Evolutionary conservation across 2,888 invertebrate genomes (phyloP).

Genomic region (Hypsopygia costalis): DNA sequence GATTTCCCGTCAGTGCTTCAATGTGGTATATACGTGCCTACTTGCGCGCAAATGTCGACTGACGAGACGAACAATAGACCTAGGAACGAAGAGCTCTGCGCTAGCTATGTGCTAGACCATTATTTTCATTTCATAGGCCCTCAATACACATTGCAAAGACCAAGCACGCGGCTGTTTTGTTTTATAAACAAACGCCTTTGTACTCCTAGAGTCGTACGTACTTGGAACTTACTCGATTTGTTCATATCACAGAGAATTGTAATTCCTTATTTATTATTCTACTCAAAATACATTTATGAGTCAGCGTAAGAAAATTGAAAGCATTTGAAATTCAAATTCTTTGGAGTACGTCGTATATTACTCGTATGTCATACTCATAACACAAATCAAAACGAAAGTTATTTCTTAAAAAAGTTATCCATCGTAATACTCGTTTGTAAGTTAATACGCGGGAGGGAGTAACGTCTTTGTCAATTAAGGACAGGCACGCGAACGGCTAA

Average conservation of each 20-base stretch:
- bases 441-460: slow-evolving; percentile 31
- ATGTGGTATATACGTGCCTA: slow-evolving; percentile 3
- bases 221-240: slow-evolving; percentile 42
- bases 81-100: slow-evolving; percentile 4
- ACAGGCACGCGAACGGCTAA: slow-evolving; percentile 51
- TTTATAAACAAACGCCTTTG: slow-evolving; percentile 74
- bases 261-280: slow-evolving; percentile 34
- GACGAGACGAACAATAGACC: slow-evolving; percentile 13
- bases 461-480: slow-evolving; percentile 61
- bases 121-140: slow-evolving; percentile 56
- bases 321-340: slow-evolving; percentile 32
- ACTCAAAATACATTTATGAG: slow-evolving; percentile 24
- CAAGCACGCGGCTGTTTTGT: slow-evolving; percentile 53
- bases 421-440: slow-evolving; percentile 20
- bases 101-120: slow-evolving; percentile 35
- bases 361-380: slow-evolving; percentile 10
- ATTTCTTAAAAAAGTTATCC: slow-evolving; percentile 12
- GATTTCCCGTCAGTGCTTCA: too few species aligned
- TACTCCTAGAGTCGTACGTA: slow-evolving; percentile 35
- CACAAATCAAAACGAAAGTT: slow-evolving; percentile 8
- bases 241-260: slow-evolving; percentile 38
- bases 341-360: slow-evolving; percentile 20
- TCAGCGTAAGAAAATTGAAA: slow-evolving; percentile 28
- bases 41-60: slow-evolving; percentile 9
- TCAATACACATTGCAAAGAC: slow-evolving; percentile 47